These are phyloP conservation scores for Amblyopsis rosae DNA, from an alignment of 2,113 vertebrate genomes.

Conservation along the genomic window DNA sequence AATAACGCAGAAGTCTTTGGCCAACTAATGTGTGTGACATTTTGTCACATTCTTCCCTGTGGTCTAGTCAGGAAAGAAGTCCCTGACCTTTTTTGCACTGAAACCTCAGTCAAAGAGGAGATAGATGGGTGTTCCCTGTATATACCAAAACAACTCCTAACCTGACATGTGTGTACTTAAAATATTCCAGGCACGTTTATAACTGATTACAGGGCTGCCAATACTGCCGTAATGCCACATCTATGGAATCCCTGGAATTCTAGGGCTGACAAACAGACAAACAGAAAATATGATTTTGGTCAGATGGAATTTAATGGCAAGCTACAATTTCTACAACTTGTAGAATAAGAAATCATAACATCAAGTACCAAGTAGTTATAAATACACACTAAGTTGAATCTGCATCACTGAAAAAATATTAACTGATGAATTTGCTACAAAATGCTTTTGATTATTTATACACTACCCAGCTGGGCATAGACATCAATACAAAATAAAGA, in stretches of 20 bases:
- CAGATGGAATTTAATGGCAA: slow-evolving; percentile 60
- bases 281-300: slow-evolving; percentile 3
- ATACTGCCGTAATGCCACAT: slow-evolving; percentile 32
- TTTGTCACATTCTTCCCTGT: not conserved
- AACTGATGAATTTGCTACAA: slow-evolving; percentile 52
- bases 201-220: slow-evolving; percentile 35
- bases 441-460: slow-evolving; percentile 60
- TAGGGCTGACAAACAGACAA: slow-evolving; percentile 11
- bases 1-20: not conserved
- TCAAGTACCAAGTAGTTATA: slow-evolving; percentile 44
- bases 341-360: slow-evolving; percentile 13
- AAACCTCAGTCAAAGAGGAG: slow-evolving; percentile 3
- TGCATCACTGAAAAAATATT: slow-evolving; percentile 27
- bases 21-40: not conserved
- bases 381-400: slow-evolving; percentile 14
- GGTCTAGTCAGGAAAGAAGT: not conserved
- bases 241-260: slow-evolving; percentile 39
- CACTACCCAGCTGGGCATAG: slow-evolving; percentile 41
- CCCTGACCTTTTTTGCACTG: not conserved
- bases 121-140: slow-evolving; percentile 34
- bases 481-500: slow-evolving; percentile 67
- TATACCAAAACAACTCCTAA: slow-evolving; percentile 38
- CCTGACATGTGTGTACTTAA: slow-evolving; percentile 27
- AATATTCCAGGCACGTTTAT: slow-evolving; percentile 46
- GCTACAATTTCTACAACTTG: slow-evolving; percentile 24